Evolutionary conservation across 2,113 vertebrate species (phyloP), one percentile per base, ranked within the genome.

Genomic region (Perognathus longimembris): DNA sequence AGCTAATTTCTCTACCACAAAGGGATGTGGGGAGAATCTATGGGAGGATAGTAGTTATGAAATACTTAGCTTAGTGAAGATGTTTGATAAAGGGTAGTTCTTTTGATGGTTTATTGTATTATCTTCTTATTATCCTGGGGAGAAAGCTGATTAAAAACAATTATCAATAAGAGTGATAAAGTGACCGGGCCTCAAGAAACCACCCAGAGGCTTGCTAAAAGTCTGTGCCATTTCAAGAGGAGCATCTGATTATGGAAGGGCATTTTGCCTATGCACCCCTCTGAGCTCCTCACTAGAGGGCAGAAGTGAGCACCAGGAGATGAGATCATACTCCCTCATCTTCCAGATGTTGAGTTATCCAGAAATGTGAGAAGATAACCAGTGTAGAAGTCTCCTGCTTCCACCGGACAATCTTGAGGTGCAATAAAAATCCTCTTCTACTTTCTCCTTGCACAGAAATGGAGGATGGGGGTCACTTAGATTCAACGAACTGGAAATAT

Each of bases 101-200:
- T 36, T 88, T 66, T 85, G 45, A 28, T 10, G 9, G 77, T n/a
- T 54, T 67, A 69, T 80, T 89, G 45, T 36, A 80, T 45, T 80
- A 69, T 59, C 45, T 85, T 92, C 73, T 91, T 42, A 80, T 85
- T 91, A 90, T 85, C 57, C 42, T 42, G 59, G 21, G 24, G 21
- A 81, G 50, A 67, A 38, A 78, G 30, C 24, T 42, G 82, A 88
- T 93, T 74, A 90, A 95, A 80, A 93, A 76, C 82, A 88, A 88
- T 82, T 69, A 86, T 84, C 76, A 67, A 63, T 90, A 30, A n/a
- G 81, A 79, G 26, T 82, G 78, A 88, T 85, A 40, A 91, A 81
- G 88, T 57, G 74, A 88, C 45, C 21, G 24, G 30, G n/a, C 24
- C 30, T 67, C 63, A 74, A 81, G 59, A 87, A 85, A 38, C 11